phyloP scores from a whole-genome alignment of 2,113 vertebrate species.

The Phylloscopus trochilus region DNA sequence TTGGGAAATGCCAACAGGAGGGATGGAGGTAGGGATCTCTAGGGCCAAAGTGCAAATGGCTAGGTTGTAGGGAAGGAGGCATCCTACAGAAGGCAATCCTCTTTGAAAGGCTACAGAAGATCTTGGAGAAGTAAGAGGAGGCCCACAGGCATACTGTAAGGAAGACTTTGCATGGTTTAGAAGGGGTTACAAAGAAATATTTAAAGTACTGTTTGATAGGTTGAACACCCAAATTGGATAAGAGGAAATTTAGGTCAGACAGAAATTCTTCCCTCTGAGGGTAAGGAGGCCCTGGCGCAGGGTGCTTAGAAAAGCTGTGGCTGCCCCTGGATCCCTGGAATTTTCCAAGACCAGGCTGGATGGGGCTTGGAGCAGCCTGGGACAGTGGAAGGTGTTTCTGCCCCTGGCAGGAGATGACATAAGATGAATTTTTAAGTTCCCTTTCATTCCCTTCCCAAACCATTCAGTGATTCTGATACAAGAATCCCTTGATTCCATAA shows the following conservation, averaged over 20 bases:
- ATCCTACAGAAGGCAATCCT: background rate
- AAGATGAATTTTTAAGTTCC: rapidly evolving
- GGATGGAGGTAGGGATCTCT: background rate
- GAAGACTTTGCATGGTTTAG: background rate
- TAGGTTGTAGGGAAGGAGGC: background rate
- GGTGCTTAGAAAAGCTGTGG: background rate
- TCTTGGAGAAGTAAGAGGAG: background rate
- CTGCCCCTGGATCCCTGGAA: background rate
- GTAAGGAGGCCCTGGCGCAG: background rate
- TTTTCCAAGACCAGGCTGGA: background rate
- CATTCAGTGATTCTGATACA: background rate
- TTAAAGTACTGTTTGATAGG: background rate
- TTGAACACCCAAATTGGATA: background rate
- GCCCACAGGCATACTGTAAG: background rate
- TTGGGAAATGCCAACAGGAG: background rate
- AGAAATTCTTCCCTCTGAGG: background rate
- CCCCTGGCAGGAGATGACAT: background rate
- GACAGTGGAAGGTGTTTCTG: background rate
- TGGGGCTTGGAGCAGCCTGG: background rate
- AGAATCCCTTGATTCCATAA: background rate
- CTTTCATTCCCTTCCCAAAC: background rate
- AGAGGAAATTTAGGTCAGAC: background rate
- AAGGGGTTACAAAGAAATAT: background rate
- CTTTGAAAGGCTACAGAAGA: background rate
- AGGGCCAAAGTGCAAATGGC: background rate